A percentile compares a stretch with the other conserved stretches of the same genome.
These are phyloP conservation scores for Engraulis encrasicolus DNA, from an alignment of 2,113 vertebrate genomes.

Conservation along the genomic window DNA sequence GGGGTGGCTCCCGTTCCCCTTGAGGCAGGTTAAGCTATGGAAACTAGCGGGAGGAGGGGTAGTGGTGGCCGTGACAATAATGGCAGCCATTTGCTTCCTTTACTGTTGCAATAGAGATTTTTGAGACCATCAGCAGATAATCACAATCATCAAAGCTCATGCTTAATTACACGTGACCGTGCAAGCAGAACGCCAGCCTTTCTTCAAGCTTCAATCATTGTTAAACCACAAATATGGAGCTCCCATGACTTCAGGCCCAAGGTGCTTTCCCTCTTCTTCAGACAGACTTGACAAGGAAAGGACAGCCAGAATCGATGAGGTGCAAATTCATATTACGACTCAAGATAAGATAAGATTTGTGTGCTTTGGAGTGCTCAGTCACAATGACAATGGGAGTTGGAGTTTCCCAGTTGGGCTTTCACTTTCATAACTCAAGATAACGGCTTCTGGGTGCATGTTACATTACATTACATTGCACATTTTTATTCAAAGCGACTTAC, in stretches of 20 bases:
- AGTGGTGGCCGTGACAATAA: background rate
- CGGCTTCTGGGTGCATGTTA: background rate
- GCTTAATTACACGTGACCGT: slow-evolving; percentile 70
- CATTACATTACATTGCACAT: too few species aligned
- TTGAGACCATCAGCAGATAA: slow-evolving; percentile 74
- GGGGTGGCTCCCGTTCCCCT: slow-evolving; percentile 17
- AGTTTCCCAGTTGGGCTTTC: too few species aligned
- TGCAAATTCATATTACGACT: background rate
- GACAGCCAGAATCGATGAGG: slow-evolving; percentile 26
- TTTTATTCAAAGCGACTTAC: too few species aligned
- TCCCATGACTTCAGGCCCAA: slow-evolving; percentile 74
- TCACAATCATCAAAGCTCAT: slow-evolving; percentile 69
- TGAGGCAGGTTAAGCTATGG: slow-evolving; percentile 11
- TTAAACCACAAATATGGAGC: slow-evolving; percentile 66
- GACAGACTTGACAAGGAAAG: slow-evolving; percentile 50
- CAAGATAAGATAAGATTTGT: too few species aligned
- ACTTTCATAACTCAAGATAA: too few species aligned
- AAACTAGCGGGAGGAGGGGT: background rate
- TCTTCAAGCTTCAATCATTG: slow-evolving; percentile 64
- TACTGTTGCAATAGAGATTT: slow-evolving; percentile 49
- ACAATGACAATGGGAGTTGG: too few species aligned
- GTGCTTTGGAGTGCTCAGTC: too few species aligned
- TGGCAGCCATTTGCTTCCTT: slow-evolving; percentile 46
- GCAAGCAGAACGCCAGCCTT: slow-evolving; percentile 49
- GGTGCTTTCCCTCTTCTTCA: slow-evolving; percentile 85